Evolutionary conservation across 2,113 vertebrate species (phyloP), one percentile per base, ranked within the genome.

Genomic region (Catharus minimus): DNA sequence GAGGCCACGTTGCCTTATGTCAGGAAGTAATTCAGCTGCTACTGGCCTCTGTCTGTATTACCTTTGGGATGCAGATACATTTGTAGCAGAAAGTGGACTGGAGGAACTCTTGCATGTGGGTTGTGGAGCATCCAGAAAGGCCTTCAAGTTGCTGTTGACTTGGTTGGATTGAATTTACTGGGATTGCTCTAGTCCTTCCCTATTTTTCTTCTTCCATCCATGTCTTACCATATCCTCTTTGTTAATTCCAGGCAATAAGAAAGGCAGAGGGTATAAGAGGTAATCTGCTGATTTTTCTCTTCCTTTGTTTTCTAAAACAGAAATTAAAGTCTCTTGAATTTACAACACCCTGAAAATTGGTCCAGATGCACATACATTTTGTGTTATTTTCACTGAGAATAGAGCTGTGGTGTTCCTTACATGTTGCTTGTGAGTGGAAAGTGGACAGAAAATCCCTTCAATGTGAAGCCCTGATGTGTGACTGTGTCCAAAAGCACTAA

Each of bases 341-440:
- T 68, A 15, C 28, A 67, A 10, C 32, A 65, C 18, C 8, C 26
- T 71, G 56, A 52, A 1, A 3, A 13, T 26, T 61, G 36, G 26
- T 69, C 41, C 58, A 81, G 49, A 24, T 0, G 2, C 46, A 24
- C 0, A 0, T 81, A 33, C 5, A 3, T 64, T 32, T 36, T 41
- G 9, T 46, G 30, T 33, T 60, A 67, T 49, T 88, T 93, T 88
- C 60, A 67, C 43, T 16, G 64, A 67, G 52, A 91, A 24, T 27
- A 74, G 52, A 83, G 47, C 22, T 80, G 44, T 56, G 0, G 1
- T 74, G 24, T 50, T 82, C 41, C 56, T 95, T 80, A 60, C 32
- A 2, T 32, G 33, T 36, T 36, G 33, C 33, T 36, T 76, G 39
- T 41, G 64, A 38, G 50, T 89, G 47, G 27, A 61, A 79, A 53